Evolutionary conservation across 2,797 vertebrate species (phyloP).

Genomic region (Vultur gryphus): DNA sequence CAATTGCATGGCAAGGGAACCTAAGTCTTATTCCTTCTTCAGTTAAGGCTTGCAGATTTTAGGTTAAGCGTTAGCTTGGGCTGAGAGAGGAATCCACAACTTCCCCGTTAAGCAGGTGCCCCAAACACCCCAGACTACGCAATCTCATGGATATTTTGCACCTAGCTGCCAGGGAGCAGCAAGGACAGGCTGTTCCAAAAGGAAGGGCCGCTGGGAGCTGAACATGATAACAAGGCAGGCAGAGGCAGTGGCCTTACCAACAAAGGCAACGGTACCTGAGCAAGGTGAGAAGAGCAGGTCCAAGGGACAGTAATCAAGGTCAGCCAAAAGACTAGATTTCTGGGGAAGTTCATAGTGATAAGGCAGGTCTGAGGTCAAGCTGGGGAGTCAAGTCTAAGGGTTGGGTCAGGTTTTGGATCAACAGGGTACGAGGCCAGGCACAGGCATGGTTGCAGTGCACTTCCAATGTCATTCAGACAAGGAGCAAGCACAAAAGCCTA

Average conservation of each 20-base stretch:
- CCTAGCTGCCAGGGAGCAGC: not conserved
- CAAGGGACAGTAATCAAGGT: not conserved
- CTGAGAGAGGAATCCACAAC: not conserved
- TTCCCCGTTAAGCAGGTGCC: accelerated
- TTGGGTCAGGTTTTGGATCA: not conserved
- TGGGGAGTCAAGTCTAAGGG: not conserved
- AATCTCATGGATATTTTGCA: not conserved
- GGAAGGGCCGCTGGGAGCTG: not conserved
- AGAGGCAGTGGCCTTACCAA: not conserved
- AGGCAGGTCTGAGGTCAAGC: not conserved
- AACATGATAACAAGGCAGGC: not conserved
- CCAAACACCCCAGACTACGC: not conserved
- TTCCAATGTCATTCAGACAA: not conserved
- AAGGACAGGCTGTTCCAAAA: not conserved
- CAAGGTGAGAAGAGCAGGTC: not conserved
- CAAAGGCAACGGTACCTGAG: not conserved
- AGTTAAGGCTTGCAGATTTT: not conserved
- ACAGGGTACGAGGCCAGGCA: not conserved
- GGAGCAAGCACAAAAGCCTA: not conserved
- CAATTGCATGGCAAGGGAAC: not conserved
- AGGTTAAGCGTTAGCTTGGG: accelerated
- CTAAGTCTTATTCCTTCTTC: not conserved
- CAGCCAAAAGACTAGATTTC: not conserved
- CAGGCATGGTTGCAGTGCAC: not conserved
- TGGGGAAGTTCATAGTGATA: not conserved